These are phyloP conservation scores for Caenorhabditis inopinata DNA, from an alignment of 1,140 invertebrate species.

Conservation along the genomic window DNA sequence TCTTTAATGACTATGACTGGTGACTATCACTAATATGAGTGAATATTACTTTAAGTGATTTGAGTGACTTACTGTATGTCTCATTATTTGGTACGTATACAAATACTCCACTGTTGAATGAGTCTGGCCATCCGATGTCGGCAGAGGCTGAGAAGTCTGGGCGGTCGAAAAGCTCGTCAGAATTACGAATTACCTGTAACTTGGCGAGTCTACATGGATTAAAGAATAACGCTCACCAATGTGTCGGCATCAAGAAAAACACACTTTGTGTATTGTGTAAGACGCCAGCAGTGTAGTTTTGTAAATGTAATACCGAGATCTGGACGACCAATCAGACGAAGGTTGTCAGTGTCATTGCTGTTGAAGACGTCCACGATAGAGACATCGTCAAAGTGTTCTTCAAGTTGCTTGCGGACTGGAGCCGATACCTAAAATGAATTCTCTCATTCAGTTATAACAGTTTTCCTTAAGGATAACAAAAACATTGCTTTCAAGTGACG, in stretches of 20 bases:
- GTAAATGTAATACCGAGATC: conserved; percentile 93
- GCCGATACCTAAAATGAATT: conserved; percentile 30
- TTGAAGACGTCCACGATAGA: conserved; percentile 85
- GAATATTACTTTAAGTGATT: conserved; percentile 70
- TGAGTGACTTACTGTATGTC: conserved; percentile 73
- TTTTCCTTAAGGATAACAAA: neutral
- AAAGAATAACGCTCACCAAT: conserved; percentile 73
- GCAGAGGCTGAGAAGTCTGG: conserved; percentile 90
- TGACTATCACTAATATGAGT: too few relatives aligned
- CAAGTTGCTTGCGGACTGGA: conserved; percentile 73
- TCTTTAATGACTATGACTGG: too few relatives aligned
- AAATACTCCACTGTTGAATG: conserved; percentile 95
- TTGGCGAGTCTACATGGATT: too few relatives aligned
- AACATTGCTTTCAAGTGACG: neutral
- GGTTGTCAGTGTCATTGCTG: conserved; percentile 83
- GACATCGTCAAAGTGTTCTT: conserved; percentile 78
- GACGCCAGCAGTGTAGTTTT: conserved; percentile 89
- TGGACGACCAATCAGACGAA: conserved; percentile 81
- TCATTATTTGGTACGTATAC: conserved; percentile 82
- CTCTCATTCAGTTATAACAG: too few relatives aligned
- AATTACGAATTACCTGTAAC: conserved; percentile 72
- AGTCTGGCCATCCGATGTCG: conserved; percentile 93
- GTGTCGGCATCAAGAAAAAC: conserved; percentile 94
- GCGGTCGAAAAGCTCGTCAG: conserved; percentile 87
- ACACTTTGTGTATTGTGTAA: conserved; percentile 87